Evolutionary conservation across 2,113 vertebrate genomes (phyloP), one percentile per base, ranked within the genome.

Genomic region (Aplodontia rufa): DNA sequence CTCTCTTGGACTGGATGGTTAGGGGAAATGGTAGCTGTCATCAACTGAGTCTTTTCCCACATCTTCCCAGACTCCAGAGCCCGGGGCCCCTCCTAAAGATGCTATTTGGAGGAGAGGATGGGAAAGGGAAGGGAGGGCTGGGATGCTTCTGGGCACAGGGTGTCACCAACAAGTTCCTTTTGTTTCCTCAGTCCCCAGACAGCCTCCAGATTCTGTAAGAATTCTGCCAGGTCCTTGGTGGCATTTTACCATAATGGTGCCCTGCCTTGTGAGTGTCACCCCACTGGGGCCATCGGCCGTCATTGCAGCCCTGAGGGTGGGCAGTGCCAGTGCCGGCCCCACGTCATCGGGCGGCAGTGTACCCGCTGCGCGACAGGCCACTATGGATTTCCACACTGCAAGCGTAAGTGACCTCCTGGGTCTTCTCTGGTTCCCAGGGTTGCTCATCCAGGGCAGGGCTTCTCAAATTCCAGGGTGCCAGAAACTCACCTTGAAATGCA

Each of bases 301-400:
- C 11, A 68, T 6, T 99, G 99, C 94, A 98, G 97, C 72, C 98
- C 99, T 0, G 55, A 97, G 47, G 99, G 99, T 8, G 99, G 99
- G 75, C 99, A 99, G 96, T 99, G 99, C 97, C 62, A 35, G 0
- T 99, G 99, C 98, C 98, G 96, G 78, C 98, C 97, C 22, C 97
- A 99, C 0, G 51, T 99, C 91, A 98, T 99, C 0, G 99, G 99
- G 11, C 98, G 98, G 35, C 98, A 72, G 85, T 99, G 99, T 95
- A 99, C 98, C 71, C 99, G 98, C 26, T 99, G 99, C 96, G 98
- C 97, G 8, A 99, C 98, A 0, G 99, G 99, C 94, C 99, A 99
- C 98, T 99, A 99, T 0, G 99, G 99, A 96, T 99, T 99, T 97
- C 99, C 99, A 0, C 98, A 98, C 96, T 99, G 99, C 98, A 99